Evolutionary conservation across 2,888 invertebrate genomes (phyloP), one percentile per base, ranked within the genome.

Genomic region (Hirtodrosophila histrioides): DNA sequence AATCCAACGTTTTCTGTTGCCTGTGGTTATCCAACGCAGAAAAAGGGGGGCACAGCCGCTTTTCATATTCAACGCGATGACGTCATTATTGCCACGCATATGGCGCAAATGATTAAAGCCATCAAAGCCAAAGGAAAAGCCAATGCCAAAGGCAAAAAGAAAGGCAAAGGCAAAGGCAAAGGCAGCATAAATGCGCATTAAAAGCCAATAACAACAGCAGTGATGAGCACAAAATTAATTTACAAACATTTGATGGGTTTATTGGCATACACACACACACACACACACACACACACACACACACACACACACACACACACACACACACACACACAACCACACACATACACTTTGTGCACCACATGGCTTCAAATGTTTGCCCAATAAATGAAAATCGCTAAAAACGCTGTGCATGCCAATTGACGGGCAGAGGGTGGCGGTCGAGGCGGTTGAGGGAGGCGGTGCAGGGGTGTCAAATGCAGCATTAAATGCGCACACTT

Each of bases 211-310:
- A 86, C 81, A 80, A 86, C 81, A 81, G 69, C 81, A 67, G 75
- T 84, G 85, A 81, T 81, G 80, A 86, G 80, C 86, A 86, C 67
- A 86, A 81, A 81, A 86, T 86, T 84, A 81, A 86, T 81, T 81
- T 84, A 84, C 86, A 84, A 84, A 77, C 75, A 78, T 75, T 82
- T 73, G 71, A 75, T 70, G 71, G 73, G 76, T 75, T 73, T 73
- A 73, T 71, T 75, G 76, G 66, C 60, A 51, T 44, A 45, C 35
- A 45, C 31, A 55, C 56, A 29, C 6, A 9, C 11, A n/a, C n/a
- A n/a, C n/a, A n/a, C n/a, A n/a, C n/a, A n/a, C n/a, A n/a, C n/a
- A n/a, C n/a, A n/a, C n/a, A n/a, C n/a, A n/a, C n/a, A n/a, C 35
- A 55, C 24, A 69, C 49, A 58, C 61, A 46, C 48, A 45, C 46